Conservation (phyloP, 2,888 invertebrate genomes). For the Atrina japonica region DNA sequence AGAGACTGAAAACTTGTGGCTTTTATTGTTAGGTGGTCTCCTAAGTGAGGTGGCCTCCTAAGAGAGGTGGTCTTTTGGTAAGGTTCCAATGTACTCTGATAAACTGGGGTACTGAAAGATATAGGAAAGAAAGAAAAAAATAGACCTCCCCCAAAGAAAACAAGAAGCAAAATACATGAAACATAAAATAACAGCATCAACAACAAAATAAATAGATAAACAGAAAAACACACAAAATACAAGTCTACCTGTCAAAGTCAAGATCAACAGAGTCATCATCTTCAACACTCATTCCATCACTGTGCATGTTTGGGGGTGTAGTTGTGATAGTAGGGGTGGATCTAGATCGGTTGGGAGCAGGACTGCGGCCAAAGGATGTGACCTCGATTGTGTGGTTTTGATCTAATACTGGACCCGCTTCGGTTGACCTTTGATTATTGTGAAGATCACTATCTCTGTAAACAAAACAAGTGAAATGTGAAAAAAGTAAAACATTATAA, state of each 20-base stretch:
- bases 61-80: too few relatives aligned
- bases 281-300: conserved; percentile 57
- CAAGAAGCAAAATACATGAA: too few relatives aligned
- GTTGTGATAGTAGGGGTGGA: conserved; percentile 14
- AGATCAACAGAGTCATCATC: conserved; percentile 52
- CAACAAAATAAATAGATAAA: too few relatives aligned
- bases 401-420: conserved; percentile 8
- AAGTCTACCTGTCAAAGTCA: conserved; percentile 41
- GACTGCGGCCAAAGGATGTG: conserved; percentile 12
- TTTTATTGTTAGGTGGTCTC: too few relatives aligned
- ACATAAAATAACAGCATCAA: too few relatives aligned
- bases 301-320: conserved; percentile 40
- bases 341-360: conserved; percentile 15
- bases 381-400: conserved; percentile 22
- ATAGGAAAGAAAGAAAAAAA: too few relatives aligned
- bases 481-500: background rate
- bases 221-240: too few relatives aligned
- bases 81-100: too few relatives aligned
- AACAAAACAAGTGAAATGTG: background rate
- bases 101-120: too few relatives aligned
- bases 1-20: too few relatives aligned
- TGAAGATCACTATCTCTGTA: conserved; percentile 26
- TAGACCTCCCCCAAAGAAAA: too few relatives aligned
- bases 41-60: too few relatives aligned
- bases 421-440: background rate